A percentile compares a stretch with the other conserved stretches of the same genome.
These are phyloP conservation scores for Mus spretus DNA, from an alignment of 2,797 vertebrate genomes.

Conservation along the genomic window DNA sequence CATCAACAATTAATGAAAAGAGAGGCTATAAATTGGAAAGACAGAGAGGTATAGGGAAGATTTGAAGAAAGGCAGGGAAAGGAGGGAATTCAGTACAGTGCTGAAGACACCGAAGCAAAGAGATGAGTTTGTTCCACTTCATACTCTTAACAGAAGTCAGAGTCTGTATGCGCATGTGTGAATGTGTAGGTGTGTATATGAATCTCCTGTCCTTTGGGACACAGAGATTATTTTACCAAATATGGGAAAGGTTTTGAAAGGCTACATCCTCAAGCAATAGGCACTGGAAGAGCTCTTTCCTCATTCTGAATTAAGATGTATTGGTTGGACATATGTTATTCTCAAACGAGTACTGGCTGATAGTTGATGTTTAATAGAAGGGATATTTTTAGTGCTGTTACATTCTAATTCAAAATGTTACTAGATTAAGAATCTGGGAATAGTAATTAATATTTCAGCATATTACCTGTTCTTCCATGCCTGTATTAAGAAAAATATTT, in stretches of 20 bases:
- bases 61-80: not conserved
- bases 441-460: not conserved
- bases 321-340: slow-evolving; percentile 15
- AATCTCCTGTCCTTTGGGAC: slow-evolving; percentile 56
- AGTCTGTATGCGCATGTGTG: not conserved
- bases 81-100: not conserved
- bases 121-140: not conserved
- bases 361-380: slow-evolving; percentile 9
- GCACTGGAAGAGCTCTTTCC: not conserved
- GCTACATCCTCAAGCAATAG: slow-evolving; percentile 51
- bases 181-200: not conserved
- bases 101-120: slow-evolving; percentile 9
- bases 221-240: slow-evolving; percentile 55
- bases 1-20: not conserved
- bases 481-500: not conserved
- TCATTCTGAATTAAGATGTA: slow-evolving; percentile 21
- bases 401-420: slow-evolving; percentile 36
- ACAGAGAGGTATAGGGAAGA: not conserved
- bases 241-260: not conserved
- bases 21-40: not conserved
- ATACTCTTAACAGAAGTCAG: not conserved
- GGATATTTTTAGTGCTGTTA: not conserved
- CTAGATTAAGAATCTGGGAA: not conserved
- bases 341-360: slow-evolving; percentile 55
- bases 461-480: not conserved